phyloP scores from a whole-genome alignment of 2,797 vertebrate genomes.

The Aeoliscus strigatus region DNA sequence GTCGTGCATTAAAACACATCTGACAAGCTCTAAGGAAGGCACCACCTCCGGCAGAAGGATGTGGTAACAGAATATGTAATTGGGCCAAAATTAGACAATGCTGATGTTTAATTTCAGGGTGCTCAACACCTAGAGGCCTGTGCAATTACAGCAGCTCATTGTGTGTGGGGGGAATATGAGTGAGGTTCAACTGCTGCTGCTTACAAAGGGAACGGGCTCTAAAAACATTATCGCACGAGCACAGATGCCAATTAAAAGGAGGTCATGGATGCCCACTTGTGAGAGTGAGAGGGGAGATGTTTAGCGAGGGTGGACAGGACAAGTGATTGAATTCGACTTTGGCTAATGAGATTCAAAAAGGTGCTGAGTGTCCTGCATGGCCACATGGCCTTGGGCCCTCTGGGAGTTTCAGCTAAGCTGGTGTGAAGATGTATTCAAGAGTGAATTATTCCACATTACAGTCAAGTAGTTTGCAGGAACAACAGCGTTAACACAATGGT shows the following conservation, averaged over 20 bases:
- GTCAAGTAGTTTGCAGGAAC: conserved; percentile 53
- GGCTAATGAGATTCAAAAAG: conserved; percentile 77
- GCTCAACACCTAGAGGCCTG: conserved; percentile 52
- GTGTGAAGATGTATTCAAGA: conserved; percentile 56
- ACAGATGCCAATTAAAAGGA: conserved; percentile 65
- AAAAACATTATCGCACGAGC: conserved; percentile 65
- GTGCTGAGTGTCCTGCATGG: conserved; percentile 66
- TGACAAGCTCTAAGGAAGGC: conserved; percentile 62
- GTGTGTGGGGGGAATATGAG: conserved; percentile 24
- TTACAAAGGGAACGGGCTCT: conserved; percentile 47
- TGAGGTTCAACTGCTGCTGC: conserved; percentile 25
- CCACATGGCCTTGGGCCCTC: conserved; percentile 64
- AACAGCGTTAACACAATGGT: conserved; percentile 46
- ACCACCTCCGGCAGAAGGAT: conserved; percentile 49
- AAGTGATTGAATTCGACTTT: conserved; percentile 71
- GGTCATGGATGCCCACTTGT: conserved; percentile 68
- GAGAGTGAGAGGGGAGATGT: conserved; percentile 49
- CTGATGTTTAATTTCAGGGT: conserved; percentile 53
- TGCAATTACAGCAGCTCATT: conserved; percentile 48
- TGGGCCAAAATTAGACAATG: conserved; percentile 65
- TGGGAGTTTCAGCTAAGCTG: conserved; percentile 59
- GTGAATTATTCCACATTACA: conserved; percentile 47
- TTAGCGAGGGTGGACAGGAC: conserved; percentile 53
- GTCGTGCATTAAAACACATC: conserved; percentile 61
- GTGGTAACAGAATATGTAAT: conserved; percentile 65